Percentiles rank a stretch among this genome's conserved stretches.
Conservation (phyloP, 2,888 invertebrate genomes). For the Dasypogon diadema region DNA sequence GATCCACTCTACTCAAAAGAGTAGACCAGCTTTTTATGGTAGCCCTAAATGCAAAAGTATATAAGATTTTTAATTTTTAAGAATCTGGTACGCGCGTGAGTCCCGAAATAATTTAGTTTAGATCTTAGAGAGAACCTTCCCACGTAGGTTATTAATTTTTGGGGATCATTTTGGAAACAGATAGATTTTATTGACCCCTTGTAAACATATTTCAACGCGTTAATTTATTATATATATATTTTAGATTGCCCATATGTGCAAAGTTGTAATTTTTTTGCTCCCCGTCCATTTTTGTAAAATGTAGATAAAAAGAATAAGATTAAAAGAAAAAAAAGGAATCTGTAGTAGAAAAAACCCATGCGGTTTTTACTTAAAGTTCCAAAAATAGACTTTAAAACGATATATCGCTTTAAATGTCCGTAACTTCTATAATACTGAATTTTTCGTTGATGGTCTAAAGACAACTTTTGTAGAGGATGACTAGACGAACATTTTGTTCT, state of each 20-base stretch:
- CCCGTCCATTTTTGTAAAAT: not conserved
- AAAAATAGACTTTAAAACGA: not conserved
- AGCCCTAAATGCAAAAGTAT: no score
- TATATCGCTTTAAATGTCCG: not conserved
- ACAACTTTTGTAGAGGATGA: not conserved
- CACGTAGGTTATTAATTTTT: no score
- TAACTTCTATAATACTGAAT: not conserved
- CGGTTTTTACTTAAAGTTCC: not conserved
- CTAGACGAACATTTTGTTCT: not conserved
- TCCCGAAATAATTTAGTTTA: no score
- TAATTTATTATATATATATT: not conserved
- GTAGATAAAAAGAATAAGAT: not conserved
- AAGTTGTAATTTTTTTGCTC: not conserved
- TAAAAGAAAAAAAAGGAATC: not conserved
- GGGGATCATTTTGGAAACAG: no score
- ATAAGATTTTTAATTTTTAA: no score
- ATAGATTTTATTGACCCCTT: no score
- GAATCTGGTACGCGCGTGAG: no score
- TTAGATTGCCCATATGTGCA: not conserved
- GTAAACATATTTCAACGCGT: no score
- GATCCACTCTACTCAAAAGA: no score
- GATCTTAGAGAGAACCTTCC: no score
- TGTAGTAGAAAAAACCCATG: not conserved
- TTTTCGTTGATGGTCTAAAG: not conserved
- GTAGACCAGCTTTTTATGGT: no score